A percentile compares a stretch with the other conserved stretches of the same genome.
Conservation (phyloP, 2,888 invertebrate species). For the Zelleria hepariella region DNA sequence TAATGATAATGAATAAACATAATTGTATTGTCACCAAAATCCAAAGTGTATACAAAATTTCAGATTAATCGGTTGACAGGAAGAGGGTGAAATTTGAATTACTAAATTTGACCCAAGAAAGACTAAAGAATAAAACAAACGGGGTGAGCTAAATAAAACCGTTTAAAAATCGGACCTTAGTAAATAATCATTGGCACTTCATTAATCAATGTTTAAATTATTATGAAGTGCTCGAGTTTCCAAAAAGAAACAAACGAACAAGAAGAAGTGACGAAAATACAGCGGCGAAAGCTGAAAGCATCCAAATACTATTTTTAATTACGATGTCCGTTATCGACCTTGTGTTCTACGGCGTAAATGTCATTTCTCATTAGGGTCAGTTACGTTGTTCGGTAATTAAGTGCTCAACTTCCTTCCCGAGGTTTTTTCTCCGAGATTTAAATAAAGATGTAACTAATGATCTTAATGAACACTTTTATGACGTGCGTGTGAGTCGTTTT, state of each 20-base stretch:
- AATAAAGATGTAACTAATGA: background rate
- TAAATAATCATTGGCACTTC: too few relatives aligned
- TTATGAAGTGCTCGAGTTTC: background rate
- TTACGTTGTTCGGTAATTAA: background rate
- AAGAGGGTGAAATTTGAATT: too few relatives aligned
- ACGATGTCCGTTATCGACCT: background rate
- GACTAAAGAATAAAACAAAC: too few relatives aligned
- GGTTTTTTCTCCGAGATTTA: background rate
- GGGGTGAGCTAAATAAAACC: too few relatives aligned
- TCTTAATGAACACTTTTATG: background rate
- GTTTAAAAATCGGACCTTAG: too few relatives aligned
- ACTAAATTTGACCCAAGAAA: too few relatives aligned
- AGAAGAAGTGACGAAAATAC: background rate
- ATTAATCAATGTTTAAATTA: background rate
- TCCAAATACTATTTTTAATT: background rate
- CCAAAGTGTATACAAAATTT: too few relatives aligned
- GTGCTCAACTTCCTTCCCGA: background rate
- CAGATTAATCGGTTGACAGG: too few relatives aligned
- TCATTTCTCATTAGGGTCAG: background rate
- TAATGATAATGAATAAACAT: too few relatives aligned
- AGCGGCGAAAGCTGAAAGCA: background rate
- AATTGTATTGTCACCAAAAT: too few relatives aligned
- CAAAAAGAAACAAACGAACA: background rate
- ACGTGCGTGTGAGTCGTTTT: background rate
- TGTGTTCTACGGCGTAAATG: background rate